Evolutionary conservation across 2,797 vertebrate genomes (phyloP).

Genomic region (Sylvilagus floridanus): DNA sequence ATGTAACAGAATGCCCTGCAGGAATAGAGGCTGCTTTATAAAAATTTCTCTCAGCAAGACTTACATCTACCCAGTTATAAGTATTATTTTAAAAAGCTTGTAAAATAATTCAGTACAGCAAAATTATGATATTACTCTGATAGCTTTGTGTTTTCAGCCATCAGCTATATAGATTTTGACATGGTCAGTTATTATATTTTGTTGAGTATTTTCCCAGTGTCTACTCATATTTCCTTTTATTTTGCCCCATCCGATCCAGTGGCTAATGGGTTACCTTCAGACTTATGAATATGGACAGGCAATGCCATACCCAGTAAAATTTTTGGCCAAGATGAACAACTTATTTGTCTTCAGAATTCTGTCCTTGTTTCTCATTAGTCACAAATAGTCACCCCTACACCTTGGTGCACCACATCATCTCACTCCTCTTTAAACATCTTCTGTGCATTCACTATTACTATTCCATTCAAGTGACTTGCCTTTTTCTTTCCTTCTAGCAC

Average conservation of each 20-base stretch:
- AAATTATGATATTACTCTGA: background rate
- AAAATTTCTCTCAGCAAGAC: background rate
- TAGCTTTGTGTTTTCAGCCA: background rate
- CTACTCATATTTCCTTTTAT: background rate
- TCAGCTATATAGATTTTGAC: slow-evolving; percentile 3
- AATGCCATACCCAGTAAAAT: background rate
- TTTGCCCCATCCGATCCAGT: background rate
- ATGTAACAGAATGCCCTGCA: background rate
- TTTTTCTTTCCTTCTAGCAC: background rate
- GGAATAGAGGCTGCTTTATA: background rate
- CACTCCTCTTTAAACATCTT: background rate
- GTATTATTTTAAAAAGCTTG: background rate
- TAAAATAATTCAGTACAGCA: background rate
- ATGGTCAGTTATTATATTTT: background rate
- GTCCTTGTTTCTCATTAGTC: background rate
- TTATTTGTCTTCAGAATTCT: background rate
- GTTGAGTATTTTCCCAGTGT: slow-evolving; percentile 31
- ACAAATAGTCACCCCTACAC: background rate
- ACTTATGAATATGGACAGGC: slow-evolving; percentile 27
- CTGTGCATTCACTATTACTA: background rate
- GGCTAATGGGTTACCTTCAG: slow-evolving; percentile 35
- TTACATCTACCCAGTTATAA: background rate
- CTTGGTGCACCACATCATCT: background rate
- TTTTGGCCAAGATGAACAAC: slow-evolving; percentile 4
- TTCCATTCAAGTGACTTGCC: background rate